Conservation (phyloP, 1,140 invertebrate species). For the Brachionus calyciflorus region DNA sequence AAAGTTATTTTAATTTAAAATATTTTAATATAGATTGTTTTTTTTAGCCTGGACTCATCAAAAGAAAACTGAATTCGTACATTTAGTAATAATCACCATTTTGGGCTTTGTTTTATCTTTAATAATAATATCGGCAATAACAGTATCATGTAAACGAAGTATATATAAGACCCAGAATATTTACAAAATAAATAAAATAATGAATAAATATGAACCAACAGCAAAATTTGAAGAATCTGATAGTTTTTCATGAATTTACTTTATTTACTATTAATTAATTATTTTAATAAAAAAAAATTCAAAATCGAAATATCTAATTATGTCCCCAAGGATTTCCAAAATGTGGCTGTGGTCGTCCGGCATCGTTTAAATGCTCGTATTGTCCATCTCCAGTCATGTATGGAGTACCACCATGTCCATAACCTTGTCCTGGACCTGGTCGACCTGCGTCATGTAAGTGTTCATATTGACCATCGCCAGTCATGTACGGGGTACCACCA, state of each 20-base stretch:
- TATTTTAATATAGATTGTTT: neutral
- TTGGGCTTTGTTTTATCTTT: neutral
- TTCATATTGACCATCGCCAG: conserved; percentile 16
- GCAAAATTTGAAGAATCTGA: neutral
- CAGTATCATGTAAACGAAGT: conserved; percentile 24
- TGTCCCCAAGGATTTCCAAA: neutral
- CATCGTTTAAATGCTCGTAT: conserved; percentile 9
- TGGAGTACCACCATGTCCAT: neutral
- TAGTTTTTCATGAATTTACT: neutral
- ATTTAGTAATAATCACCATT: conserved; percentile 3
- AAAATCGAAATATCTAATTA: neutral
- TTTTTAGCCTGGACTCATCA: conserved; percentile 2
- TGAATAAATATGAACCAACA: conserved; percentile 17
- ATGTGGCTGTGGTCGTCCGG: neutral
- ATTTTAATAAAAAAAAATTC: neutral
- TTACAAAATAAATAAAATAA: conserved; percentile 2
- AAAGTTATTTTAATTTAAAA: neutral
- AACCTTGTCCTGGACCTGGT: neutral
- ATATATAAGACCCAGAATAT: neutral
- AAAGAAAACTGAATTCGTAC: neutral
- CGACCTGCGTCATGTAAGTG: conserved; percentile 10
- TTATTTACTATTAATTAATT: neutral
- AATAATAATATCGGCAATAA: conserved; percentile 9
- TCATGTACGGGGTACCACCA: conserved; percentile 7
- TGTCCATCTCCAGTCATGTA: conserved; percentile 16